A percentile compares a stretch with the other conserved stretches of the same genome.
Evolutionary conservation across 2,113 vertebrate species (phyloP).

Genomic region (Neotoma lepida): DNA sequence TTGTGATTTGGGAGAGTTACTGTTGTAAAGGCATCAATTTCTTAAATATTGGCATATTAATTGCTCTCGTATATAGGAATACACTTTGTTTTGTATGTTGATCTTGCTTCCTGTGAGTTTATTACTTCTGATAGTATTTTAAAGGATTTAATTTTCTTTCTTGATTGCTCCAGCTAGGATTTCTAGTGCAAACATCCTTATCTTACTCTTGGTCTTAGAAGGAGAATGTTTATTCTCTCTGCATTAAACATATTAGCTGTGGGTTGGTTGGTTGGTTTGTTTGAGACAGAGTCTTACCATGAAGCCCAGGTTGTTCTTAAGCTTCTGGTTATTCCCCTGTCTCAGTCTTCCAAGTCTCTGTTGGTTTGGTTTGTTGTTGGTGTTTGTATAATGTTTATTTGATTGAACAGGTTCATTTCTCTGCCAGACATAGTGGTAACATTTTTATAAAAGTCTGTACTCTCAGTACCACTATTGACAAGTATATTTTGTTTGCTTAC

Average conservation of each 20-base stretch:
- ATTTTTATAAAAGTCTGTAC: constrained; percentile 13
- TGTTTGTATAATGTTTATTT: neutral
- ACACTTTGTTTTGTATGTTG: neutral
- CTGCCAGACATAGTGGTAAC: neutral
- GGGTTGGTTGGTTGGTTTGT: neutral
- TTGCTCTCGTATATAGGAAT: neutral
- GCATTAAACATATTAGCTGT: neutral
- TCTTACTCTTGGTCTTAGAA: neutral
- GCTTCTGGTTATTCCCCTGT: neutral
- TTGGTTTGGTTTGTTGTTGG: neutral
- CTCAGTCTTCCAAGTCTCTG: neutral
- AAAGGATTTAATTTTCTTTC: neutral
- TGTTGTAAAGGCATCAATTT: neutral
- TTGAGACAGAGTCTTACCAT: neutral
- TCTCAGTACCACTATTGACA: neutral
- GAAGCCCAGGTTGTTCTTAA: neutral
- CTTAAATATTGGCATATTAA: neutral
- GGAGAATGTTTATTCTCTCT: neutral
- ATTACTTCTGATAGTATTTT: neutral
- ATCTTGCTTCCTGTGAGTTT: neutral
- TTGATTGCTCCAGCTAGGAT: neutral
- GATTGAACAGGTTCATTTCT: neutral
- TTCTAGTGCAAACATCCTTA: neutral
- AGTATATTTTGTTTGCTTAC: neutral
- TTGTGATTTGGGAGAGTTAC: neutral